Evolutionary conservation across 1,140 invertebrate species (phyloP).

Genomic region (Drosophila kanapiae): DNA sequence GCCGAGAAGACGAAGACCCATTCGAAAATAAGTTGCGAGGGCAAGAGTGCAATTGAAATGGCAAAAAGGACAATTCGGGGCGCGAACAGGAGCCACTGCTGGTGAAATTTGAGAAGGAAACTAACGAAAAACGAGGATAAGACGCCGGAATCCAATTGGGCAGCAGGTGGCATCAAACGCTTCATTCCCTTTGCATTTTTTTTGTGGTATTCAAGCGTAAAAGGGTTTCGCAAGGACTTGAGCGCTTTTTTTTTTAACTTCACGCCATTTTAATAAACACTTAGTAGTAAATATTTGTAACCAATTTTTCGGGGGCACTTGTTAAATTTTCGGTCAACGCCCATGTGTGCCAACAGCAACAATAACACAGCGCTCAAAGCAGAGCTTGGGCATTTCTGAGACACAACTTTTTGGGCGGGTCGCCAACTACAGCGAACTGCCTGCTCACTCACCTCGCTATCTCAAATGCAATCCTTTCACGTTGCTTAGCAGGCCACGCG

Average conservation of each 20-base stretch:
- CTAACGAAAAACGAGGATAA: conserved; percentile 11
- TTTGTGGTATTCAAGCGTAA: background rate
- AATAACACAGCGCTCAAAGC: conserved; percentile 73
- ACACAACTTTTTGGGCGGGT: conserved; percentile 69
- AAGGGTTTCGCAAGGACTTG: background rate
- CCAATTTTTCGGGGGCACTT: conserved; percentile 8
- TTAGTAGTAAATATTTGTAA: background rate
- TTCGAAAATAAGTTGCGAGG: conserved; percentile 46
- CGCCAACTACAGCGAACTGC: conserved; percentile 5
- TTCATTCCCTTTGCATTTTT: conserved; percentile 5
- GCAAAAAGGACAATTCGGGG: conserved; percentile 49
- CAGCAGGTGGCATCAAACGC: conserved; percentile 62
- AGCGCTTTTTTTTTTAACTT: background rate
- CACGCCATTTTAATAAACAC: background rate
- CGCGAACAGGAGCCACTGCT: conserved; percentile 37
- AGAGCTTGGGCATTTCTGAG: conserved; percentile 67
- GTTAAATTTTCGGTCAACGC: conserved; percentile 76
- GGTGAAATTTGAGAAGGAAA: conserved; percentile 58
- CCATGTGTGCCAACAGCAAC: conserved; percentile 76
- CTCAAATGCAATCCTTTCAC: conserved; percentile 8
- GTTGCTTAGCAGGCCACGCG: conserved; percentile 18
- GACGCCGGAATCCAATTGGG: conserved; percentile 59
- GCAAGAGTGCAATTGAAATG: conserved; percentile 76
- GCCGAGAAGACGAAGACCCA: conserved; percentile 58
- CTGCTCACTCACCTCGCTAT: conserved; percentile 25